Conservation (phyloP, 2,113 vertebrate species). For the Capricornis sumatraensis region DNA sequence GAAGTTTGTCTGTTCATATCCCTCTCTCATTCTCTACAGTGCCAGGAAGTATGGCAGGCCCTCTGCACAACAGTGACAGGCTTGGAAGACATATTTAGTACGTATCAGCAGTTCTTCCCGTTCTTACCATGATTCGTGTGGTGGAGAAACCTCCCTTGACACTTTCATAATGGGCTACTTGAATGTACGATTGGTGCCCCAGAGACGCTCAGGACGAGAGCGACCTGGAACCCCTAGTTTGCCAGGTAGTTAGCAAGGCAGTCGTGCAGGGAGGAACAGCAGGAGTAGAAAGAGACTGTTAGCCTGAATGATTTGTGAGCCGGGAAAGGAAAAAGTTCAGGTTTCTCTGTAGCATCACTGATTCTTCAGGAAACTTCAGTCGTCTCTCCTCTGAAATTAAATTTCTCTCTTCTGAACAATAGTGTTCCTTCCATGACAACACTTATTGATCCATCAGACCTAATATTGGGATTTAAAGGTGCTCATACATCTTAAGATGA, state of each 20-base stretch:
- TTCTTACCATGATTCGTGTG: background rate
- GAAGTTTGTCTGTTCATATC: background rate
- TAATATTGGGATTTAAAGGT: constrained; percentile 25
- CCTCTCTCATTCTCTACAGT: rapidly evolving
- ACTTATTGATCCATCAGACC: background rate
- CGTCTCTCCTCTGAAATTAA: background rate
- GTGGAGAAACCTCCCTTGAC: background rate
- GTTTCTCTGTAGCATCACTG: background rate
- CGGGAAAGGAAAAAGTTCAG: background rate
- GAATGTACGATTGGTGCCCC: background rate
- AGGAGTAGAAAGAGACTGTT: background rate
- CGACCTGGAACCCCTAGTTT: too few species aligned
- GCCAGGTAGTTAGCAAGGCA: background rate
- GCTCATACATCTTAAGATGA: constrained; percentile 4
- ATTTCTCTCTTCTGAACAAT: background rate
- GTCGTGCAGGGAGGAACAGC: background rate
- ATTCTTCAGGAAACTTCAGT: background rate
- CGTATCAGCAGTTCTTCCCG: background rate
- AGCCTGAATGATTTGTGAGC: background rate
- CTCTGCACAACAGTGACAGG: background rate
- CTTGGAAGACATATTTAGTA: background rate
- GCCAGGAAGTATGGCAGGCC: background rate
- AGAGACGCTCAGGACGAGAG: background rate
- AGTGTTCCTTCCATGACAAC: background rate
- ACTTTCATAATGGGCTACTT: background rate